Percentiles rank a stretch among this genome's conserved stretches.
These are phyloP conservation scores for Strigamia transsilvanica DNA, from an alignment of 2,888 invertebrate species.

Conservation along the genomic window DNA sequence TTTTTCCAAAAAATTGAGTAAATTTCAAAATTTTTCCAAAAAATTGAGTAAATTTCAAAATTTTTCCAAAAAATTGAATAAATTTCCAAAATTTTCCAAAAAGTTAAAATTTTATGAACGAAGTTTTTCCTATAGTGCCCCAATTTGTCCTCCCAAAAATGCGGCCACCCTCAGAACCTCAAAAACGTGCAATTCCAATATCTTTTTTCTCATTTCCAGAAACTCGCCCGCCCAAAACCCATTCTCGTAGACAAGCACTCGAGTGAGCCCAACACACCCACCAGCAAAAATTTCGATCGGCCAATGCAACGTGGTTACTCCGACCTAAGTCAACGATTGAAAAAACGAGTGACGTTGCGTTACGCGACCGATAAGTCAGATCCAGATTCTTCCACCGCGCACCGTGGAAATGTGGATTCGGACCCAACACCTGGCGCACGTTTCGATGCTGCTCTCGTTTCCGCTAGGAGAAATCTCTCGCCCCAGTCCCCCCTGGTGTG, in stretches of 20 bases:
- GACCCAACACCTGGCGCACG: slow-evolving; percentile 36
- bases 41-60: no score
- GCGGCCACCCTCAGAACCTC: no score
- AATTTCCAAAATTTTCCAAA: no score
- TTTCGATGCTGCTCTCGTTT: slow-evolving; percentile 42
- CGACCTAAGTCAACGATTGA: slow-evolving; percentile 80
- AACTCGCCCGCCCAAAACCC: slow-evolving; percentile 68
- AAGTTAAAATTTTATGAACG: no score
- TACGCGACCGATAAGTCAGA: slow-evolving; percentile 61
- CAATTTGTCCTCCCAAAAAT: no score
- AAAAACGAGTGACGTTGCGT: slow-evolving; percentile 86
- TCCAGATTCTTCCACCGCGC: background rate
- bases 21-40: no score
- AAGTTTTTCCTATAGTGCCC: no score
- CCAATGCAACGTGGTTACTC: slow-evolving; percentile 70
- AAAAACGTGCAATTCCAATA: background rate
- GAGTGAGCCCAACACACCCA: slow-evolving; percentile 81
- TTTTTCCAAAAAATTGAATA: no score
- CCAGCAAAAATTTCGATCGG: slow-evolving; percentile 69
- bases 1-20: no score
- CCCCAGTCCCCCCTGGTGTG: slow-evolving; percentile 33
- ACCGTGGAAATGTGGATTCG: background rate
- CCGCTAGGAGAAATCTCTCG: slow-evolving; percentile 38
- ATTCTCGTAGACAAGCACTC: slow-evolving; percentile 79
- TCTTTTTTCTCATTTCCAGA: background rate